Base-by-base conservation (phyloP, 2,797 vertebrate species). In the Leptoclinus maculatus region DNA sequence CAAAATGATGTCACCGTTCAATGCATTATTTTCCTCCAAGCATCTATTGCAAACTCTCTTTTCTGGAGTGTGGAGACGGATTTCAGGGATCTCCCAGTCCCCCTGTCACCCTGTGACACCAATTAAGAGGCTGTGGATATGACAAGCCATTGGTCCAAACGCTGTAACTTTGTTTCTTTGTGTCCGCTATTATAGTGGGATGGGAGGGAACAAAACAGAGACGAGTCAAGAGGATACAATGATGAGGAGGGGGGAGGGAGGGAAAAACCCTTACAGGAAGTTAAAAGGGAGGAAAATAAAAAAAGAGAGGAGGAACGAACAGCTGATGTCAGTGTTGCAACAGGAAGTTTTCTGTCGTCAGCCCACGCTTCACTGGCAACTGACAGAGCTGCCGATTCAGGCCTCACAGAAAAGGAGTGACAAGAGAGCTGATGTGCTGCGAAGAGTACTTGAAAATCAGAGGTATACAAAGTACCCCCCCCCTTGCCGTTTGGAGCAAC, bases 61-160 rank as follows among this genome's bases (percentile, higher is more conserved):
- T 80, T 71, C 66, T 51, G 21, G 17, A 71, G 60, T 1, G n/a
- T 60, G 45, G 21, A 71, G 57, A 66, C 56, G 59, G 60, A 80
- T 81, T 78, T 82, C 74, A 68, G 71, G 36, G 39, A 14, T 41
- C 39, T 41, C 39, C 47, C 7, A 49, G 1, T 17, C 79, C 87
- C 84, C 83, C 66, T 57, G 87, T 85, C 83, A 79, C 67, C 2
- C 10, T 47, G 79, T 86, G 85, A 91, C 85, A 88, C 86, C 85
- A 91, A 91, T 90, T 87, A 90, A 76, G 70, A 76, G 67, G 74
- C 73, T 73, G 76, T 23, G 47, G 69, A 68, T 73, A 65, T 91
- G 87, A 92, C 87, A 87, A 85, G 65, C 38, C 83, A 84, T 63
- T 88, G 83, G 86, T 87, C 86, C 75, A 88, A 74, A 84, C 14